A percentile compares a stretch with the other conserved stretches of the same genome.
phyloP scores from a whole-genome alignment of 2,797 vertebrate genomes.

The Dendrocincla tyrannina region DNA sequence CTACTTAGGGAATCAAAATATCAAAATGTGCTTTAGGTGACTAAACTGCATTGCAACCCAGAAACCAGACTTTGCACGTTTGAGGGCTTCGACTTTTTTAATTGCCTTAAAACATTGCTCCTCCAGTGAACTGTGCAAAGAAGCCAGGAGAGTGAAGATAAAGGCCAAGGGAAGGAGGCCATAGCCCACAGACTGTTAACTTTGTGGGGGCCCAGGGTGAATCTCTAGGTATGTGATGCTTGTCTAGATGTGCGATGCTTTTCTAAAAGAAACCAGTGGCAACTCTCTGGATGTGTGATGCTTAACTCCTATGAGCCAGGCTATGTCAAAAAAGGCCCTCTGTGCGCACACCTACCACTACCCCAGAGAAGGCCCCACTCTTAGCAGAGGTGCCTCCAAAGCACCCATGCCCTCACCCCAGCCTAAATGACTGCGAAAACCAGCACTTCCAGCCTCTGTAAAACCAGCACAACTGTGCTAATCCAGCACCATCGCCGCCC shows the following conservation, averaged over 20 bases:
- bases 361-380: not conserved
- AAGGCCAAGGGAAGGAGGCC: not conserved
- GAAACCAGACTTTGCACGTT: not conserved
- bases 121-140: not conserved
- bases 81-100: not conserved
- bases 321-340: not conserved
- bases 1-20: not conserved
- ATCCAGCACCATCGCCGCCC: no score
- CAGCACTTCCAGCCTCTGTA: not conserved
- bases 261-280: not conserved
- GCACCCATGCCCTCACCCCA: not conserved
- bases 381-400: not conserved
- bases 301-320: not conserved
- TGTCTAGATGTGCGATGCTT: not conserved
- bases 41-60: not conserved
- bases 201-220: not conserved
- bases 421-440: not conserved
- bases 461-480: not conserved
- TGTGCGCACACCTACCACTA: not conserved
- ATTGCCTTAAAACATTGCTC: not conserved
- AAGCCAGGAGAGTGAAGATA: not conserved
- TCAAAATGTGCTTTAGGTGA: not conserved
- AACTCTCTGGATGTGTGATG: not conserved
- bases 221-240: not conserved
- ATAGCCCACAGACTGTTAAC: not conserved